A percentile compares a stretch with the other conserved stretches of the same genome.
Conservation (phyloP, 1,140 invertebrate species). For the Heliconius melpomene region DNA sequence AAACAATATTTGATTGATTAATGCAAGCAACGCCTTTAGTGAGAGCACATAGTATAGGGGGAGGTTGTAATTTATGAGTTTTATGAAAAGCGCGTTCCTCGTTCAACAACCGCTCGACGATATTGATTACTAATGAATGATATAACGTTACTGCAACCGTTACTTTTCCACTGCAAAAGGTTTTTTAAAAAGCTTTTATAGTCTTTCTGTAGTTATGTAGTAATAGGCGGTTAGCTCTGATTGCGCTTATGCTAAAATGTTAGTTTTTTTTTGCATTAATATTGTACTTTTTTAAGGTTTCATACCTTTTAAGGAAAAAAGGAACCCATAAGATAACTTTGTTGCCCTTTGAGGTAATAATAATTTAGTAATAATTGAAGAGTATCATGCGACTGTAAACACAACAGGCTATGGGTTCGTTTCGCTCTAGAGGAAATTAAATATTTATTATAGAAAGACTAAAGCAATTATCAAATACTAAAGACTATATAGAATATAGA, state of each 20-base stretch:
- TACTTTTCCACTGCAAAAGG: not conserved
- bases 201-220: not conserved
- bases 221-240: not conserved
- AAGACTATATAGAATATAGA: too few species aligned
- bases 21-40: slow-evolving; percentile 40
- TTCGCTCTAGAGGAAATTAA: too few species aligned
- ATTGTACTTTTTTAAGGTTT: too few species aligned
- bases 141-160: not conserved
- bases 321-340: too few species aligned
- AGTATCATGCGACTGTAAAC: too few species aligned
- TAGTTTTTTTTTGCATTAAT: not conserved
- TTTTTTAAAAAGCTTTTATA: not conserved
- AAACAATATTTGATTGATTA: slow-evolving; percentile 42
- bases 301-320: too few species aligned
- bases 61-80: slow-evolving; percentile 38
- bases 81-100: slow-evolving; percentile 21
- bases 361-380: too few species aligned
- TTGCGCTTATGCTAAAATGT: not conserved
- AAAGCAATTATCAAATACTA: too few species aligned
- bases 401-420: too few species aligned
- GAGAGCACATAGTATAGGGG: slow-evolving; percentile 41
- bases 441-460: too few species aligned
- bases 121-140: slow-evolving; percentile 9
- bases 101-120: not conserved
- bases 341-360: too few species aligned